Conservation (phyloP, 2,797 vertebrate genomes). For the Eulemur rubriventer region DNA sequence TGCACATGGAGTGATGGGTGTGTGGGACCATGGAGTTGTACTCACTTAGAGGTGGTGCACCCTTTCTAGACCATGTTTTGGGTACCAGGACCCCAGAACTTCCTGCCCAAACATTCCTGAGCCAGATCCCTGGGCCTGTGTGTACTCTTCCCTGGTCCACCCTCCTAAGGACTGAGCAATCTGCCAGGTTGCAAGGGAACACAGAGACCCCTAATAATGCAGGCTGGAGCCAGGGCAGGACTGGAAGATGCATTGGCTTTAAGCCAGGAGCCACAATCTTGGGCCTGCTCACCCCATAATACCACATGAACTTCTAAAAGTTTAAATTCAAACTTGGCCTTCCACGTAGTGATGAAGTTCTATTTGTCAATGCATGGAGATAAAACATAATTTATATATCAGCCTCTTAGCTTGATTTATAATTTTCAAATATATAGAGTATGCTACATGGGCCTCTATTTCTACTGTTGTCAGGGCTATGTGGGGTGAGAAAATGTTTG, state of each 20-base stretch:
- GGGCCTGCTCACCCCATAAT: not conserved
- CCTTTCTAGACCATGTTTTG: not conserved
- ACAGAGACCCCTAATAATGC: not conserved
- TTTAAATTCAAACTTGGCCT: not conserved
- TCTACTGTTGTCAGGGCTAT: not conserved
- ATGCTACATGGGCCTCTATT: not conserved
- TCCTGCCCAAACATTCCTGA: not conserved
- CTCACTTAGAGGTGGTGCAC: not conserved
- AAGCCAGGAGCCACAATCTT: not conserved
- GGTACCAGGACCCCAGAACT: not conserved
- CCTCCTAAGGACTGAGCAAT: not conserved
- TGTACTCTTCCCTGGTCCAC: not conserved
- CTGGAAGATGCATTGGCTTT: not conserved
- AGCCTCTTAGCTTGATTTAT: not conserved
- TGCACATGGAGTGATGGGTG: not conserved
- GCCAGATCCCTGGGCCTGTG: not conserved
- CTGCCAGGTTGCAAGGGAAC: not conserved
- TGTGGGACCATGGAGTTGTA: not conserved
- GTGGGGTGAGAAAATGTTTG: not conserved
- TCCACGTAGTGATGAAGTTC: not conserved
- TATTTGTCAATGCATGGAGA: not conserved
- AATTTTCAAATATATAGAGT: not conserved
- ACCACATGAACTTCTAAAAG: not conserved
- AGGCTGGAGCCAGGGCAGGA: not conserved
- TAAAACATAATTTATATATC: not conserved